Evolutionary conservation across 2,888 invertebrate genomes (phyloP).

Genomic region (Noctuana brunneofusca): DNA sequence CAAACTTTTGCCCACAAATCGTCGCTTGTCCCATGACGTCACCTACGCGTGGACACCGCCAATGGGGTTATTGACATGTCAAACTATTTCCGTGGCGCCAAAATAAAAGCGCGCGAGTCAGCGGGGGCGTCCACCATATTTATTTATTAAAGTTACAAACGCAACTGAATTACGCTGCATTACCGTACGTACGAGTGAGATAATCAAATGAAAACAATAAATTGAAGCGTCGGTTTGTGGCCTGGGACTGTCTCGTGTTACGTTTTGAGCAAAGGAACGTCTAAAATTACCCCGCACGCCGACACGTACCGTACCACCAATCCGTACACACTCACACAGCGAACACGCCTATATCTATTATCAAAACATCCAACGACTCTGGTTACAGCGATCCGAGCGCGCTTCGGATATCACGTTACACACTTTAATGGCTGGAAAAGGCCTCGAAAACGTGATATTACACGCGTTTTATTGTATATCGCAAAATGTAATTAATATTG

Average conservation of each 20-base stretch:
- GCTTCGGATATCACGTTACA: conserved; percentile 81
- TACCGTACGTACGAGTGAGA: conserved; percentile 59
- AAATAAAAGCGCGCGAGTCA: conserved; percentile 74
- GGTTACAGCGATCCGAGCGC: conserved; percentile 82
- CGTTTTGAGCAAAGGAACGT: conserved; percentile 83
- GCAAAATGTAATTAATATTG: conserved; percentile 81
- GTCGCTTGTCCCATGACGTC: conserved; percentile 73
- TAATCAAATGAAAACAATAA: conserved; percentile 80
- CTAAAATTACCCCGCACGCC: conserved; percentile 81
- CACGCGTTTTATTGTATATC: conserved; percentile 81
- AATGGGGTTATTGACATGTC: conserved; percentile 80
- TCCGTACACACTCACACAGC: conserved; percentile 69
- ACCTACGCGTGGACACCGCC: conserved; percentile 69
- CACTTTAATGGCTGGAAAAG: conserved; percentile 83
- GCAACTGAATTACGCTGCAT: conserved; percentile 43
- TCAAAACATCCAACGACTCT: conserved; percentile 82
- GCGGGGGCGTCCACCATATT: conserved; percentile 52
- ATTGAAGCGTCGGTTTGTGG: conserved; percentile 78
- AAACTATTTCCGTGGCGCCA: conserved; percentile 79
- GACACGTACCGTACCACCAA: conserved; percentile 55
- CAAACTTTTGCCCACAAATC: conserved; percentile 66
- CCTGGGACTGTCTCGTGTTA: conserved; percentile 80
- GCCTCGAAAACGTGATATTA: conserved; percentile 83
- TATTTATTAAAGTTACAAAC: conserved; percentile 45
- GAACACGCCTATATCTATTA: conserved; percentile 78